phyloP scores from a whole-genome alignment of 2,888 invertebrate genomes.

The Troides oblongomaculatus region DNA sequence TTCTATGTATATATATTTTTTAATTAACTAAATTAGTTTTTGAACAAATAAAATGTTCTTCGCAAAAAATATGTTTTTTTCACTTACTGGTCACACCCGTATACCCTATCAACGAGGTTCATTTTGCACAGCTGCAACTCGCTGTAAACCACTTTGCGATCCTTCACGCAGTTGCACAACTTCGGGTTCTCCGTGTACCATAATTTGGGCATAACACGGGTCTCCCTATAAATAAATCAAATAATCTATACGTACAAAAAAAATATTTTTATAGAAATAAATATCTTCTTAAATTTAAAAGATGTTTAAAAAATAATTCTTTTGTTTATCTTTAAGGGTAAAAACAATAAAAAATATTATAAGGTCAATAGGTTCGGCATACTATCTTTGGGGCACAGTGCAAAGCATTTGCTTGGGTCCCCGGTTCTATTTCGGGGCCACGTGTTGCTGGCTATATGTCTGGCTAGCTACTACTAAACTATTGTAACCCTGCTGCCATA shows the following conservation, averaged over 20 bases:
- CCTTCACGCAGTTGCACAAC: constrained; percentile 67
- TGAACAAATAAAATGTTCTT: too few relatives aligned
- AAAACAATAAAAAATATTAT: too few relatives aligned
- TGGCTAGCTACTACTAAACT: neutral
- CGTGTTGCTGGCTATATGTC: too few relatives aligned
- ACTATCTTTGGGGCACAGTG: too few relatives aligned
- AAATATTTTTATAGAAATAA: neutral
- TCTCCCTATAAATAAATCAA: constrained; percentile 55
- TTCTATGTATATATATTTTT: too few relatives aligned
- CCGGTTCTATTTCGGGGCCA: too few relatives aligned
- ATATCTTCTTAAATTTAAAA: too few relatives aligned
- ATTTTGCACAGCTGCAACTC: constrained; percentile 68
- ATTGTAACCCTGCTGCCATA: neutral
- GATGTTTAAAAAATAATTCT: too few relatives aligned
- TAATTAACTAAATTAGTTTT: too few relatives aligned
- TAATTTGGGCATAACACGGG: constrained; percentile 52
- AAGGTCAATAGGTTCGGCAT: too few relatives aligned
- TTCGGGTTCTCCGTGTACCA: constrained; percentile 68
- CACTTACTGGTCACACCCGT: constrained; percentile 68
- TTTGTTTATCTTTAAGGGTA: too few relatives aligned
- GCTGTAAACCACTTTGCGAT: constrained; percentile 61
- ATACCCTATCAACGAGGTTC: constrained; percentile 62
- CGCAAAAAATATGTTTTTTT: neutral
- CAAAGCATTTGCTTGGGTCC: too few relatives aligned
- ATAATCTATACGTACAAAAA: neutral